A percentile compares a stretch with the other conserved stretches of the same genome.
Conservation (phyloP, 2,113 vertebrate genomes). For the Panthera leo region DNA sequence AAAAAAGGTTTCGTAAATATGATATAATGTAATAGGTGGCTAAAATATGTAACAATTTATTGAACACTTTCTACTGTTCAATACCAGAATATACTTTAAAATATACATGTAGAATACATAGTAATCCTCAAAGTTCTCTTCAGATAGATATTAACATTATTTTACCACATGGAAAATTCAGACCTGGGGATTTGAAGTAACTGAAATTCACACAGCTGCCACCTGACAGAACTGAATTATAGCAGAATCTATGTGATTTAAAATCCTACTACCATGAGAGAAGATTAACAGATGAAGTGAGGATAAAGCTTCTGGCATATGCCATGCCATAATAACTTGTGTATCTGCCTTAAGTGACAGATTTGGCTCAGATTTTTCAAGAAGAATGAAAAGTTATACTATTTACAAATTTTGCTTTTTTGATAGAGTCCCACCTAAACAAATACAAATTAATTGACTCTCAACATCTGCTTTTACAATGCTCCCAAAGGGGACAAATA, state of each 20-base stretch:
- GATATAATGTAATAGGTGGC: neutral
- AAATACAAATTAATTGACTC: slow-evolving; percentile 2
- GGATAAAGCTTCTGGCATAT: neutral
- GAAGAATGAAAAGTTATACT: neutral
- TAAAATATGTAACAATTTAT: neutral
- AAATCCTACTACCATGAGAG: neutral
- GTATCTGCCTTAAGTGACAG: neutral
- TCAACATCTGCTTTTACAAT: slow-evolving; percentile 4
- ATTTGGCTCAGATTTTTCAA: neutral
- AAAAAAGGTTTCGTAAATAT: neutral
- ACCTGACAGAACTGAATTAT: neutral
- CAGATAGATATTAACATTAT: neutral
- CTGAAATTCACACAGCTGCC: neutral
- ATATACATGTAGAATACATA: neutral
- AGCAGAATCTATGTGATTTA: neutral
- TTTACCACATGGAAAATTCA: neutral
- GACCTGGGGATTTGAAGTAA: neutral
- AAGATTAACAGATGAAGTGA: neutral
- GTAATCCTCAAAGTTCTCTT: neutral
- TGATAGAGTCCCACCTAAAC: neutral
- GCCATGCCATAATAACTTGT: neutral
- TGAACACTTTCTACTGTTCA: neutral
- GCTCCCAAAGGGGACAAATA: neutral
- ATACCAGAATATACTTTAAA: neutral
- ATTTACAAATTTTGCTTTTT: neutral